Percentiles rank a stretch among this genome's conserved stretches.
Evolutionary conservation across 2,888 invertebrate species (phyloP).

Genomic region (Ferrisia virgata): DNA sequence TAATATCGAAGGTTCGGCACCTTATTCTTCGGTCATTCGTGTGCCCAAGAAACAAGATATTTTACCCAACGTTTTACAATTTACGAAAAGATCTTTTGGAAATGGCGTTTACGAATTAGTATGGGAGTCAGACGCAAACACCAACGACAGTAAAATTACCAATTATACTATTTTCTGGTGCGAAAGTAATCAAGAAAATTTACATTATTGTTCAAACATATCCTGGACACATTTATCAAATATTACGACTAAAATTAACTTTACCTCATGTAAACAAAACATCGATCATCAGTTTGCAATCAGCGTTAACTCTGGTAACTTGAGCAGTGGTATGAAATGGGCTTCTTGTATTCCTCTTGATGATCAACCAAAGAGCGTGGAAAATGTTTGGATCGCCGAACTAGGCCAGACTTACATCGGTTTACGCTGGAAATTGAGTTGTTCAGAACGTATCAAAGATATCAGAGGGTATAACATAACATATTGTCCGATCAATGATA

Average conservation of each 20-base stretch:
- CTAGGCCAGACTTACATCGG: constrained; percentile 60
- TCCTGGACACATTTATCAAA: constrained; percentile 59
- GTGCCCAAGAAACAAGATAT: constrained; percentile 61
- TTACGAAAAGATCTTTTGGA: constrained; percentile 71
- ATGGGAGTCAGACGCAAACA: constrained; percentile 63
- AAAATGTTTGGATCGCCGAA: constrained; percentile 58
- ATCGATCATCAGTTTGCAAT: constrained; percentile 74
- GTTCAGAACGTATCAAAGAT: constrained; percentile 68
- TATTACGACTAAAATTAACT: constrained; percentile 58
- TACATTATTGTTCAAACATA: constrained; percentile 58
- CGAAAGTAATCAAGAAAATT: constrained; percentile 58
- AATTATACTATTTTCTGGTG: constrained; percentile 85
- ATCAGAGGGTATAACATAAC: constrained; percentile 71
- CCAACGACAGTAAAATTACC: constrained; percentile 26
- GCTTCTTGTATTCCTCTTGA: constrained; percentile 68
- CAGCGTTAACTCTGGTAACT: constrained; percentile 66
- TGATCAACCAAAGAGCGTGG: constrained; percentile 59
- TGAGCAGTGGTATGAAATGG: constrained; percentile 83
- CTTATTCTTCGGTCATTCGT: constrained; percentile 59
- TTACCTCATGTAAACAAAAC: constrained; percentile 59
- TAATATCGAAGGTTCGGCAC: constrained; percentile 63
- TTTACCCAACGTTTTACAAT: constrained; percentile 58
- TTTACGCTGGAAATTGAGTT: constrained; percentile 74
- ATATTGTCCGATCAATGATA: constrained; percentile 54
- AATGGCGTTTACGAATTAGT: constrained; percentile 70